phyloP scores from a whole-genome alignment of 2,113 vertebrate species.

The Myiopsitta monachus region DNA sequence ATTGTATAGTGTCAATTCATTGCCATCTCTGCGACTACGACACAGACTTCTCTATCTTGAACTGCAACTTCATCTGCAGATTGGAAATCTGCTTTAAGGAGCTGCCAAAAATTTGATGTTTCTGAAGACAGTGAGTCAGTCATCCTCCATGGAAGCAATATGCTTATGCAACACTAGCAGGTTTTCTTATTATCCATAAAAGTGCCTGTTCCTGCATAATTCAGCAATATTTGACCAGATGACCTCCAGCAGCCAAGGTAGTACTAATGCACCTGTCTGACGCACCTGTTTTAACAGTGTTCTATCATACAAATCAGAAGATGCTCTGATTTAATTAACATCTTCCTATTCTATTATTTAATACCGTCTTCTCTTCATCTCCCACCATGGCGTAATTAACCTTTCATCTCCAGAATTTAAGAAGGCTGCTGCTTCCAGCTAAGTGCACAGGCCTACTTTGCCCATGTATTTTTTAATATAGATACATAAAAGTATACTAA shows the following conservation, averaged over 20 bases:
- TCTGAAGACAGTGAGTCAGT: not conserved
- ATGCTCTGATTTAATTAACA: not conserved
- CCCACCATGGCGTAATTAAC: not conserved
- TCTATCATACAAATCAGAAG: not conserved
- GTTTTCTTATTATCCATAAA: slow-evolving; percentile 22
- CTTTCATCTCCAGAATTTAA: slow-evolving; percentile 7
- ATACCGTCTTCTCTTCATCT: not conserved
- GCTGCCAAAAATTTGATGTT: not conserved
- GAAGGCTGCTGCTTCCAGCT: not conserved
- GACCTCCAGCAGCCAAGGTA: not conserved
- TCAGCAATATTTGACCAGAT: not conserved
- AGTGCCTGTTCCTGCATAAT: slow-evolving; percentile 3
- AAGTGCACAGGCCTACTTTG: not conserved
- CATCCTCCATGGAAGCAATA: not conserved
- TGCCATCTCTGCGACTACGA: not conserved
- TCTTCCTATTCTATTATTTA: slow-evolving; percentile 32
- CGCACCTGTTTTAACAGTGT: not conserved
- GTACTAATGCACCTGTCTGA: not conserved
- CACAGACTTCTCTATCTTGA: not conserved
- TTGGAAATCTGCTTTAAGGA: not conserved
- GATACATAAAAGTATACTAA: not conserved
- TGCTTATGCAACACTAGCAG: not conserved
- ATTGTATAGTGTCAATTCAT: not conserved
- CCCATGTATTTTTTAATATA: not conserved
- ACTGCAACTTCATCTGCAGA: not conserved